A percentile compares a stretch with the other conserved stretches of the same genome.
phyloP scores from a whole-genome alignment of 1,140 invertebrate species.

The Cyphomyrmex costatus region DNA sequence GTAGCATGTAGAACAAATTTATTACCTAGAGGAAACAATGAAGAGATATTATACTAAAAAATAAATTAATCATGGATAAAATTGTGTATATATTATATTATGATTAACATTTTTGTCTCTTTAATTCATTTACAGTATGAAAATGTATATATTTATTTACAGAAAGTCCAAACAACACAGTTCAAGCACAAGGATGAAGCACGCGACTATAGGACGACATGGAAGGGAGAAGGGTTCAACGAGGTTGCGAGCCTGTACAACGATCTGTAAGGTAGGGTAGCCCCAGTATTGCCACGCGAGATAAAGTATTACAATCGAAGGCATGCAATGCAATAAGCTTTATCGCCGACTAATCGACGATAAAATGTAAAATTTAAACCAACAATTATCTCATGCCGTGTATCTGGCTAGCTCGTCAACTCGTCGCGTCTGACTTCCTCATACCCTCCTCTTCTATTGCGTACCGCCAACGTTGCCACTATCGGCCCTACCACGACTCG shows the following conservation, averaged over 20 bases:
- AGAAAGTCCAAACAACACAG: slow-evolving; percentile 61
- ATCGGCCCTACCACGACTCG: slow-evolving; percentile 48
- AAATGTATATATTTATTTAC: slow-evolving; percentile 37
- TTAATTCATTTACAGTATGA: slow-evolving; percentile 20
- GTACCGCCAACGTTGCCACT: slow-evolving; percentile 36
- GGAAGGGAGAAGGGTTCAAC: background rate
- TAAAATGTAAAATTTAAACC: slow-evolving; percentile 80
- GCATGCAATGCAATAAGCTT: slow-evolving; percentile 78
- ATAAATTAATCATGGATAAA: background rate
- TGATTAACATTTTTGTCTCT: slow-evolving; percentile 22
- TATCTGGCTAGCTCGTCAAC: slow-evolving; percentile 74
- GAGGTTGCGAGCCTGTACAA: slow-evolving; percentile 18
- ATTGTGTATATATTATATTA: background rate
- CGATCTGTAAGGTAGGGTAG: slow-evolving; percentile 26
- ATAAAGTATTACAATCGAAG: slow-evolving; percentile 77
- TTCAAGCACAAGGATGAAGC: slow-evolving; percentile 22
- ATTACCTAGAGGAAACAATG: background rate
- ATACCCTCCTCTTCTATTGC: slow-evolving; percentile 57
- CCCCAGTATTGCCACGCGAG: slow-evolving; percentile 44
- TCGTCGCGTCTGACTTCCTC: slow-evolving; percentile 59
- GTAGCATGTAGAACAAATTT: background rate
- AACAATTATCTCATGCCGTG: slow-evolving; percentile 80
- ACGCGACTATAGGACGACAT: slow-evolving; percentile 12
- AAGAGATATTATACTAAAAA: background rate
- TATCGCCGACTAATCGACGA: slow-evolving; percentile 78